Conservation (phyloP, 2,888 invertebrate genomes). For the Heliconius ethilla region DNA sequence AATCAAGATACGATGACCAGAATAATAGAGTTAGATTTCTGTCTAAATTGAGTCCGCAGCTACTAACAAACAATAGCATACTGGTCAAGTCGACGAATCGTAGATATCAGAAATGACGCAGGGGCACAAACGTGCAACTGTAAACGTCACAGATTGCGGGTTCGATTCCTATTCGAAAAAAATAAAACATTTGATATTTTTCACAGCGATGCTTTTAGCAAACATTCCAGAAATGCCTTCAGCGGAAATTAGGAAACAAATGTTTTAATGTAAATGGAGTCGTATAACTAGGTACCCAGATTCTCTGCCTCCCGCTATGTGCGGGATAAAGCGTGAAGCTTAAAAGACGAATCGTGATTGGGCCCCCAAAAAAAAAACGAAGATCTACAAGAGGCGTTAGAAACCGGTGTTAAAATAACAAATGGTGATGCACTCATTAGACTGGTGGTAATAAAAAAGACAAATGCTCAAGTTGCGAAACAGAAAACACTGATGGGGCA, state of each 20-base stretch:
- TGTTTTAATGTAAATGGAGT: too few species aligned
- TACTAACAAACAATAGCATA: conserved; percentile 29
- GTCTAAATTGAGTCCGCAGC: conserved; percentile 40
- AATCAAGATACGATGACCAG: conserved; percentile 53
- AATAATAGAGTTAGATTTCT: conserved; percentile 44
- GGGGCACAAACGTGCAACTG: too few species aligned
- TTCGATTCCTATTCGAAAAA: too few species aligned
- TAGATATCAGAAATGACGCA: too few species aligned
- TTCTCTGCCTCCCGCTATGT: too few species aligned
- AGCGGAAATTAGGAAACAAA: too few species aligned
- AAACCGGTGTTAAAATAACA: conserved; percentile 61
- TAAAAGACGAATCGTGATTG: conserved; percentile 19
- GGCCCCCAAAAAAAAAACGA: conserved; percentile 27
- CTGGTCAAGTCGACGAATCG: conserved; percentile 17
- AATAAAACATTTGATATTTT: too few species aligned
- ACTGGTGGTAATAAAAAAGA: conserved; percentile 60
- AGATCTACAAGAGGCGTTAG: conserved; percentile 29
- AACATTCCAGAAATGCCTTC: too few species aligned
- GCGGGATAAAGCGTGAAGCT: too few species aligned
- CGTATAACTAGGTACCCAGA: too few species aligned
- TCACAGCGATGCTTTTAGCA: too few species aligned
- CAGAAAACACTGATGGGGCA: conserved; percentile 59
- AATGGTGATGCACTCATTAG: conserved; percentile 67
- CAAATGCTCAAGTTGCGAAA: conserved; percentile 52
- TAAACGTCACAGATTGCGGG: too few species aligned